Evolutionary conservation across 1,140 invertebrate genomes (phyloP).

Genomic region (Hormaphis cornu): DNA sequence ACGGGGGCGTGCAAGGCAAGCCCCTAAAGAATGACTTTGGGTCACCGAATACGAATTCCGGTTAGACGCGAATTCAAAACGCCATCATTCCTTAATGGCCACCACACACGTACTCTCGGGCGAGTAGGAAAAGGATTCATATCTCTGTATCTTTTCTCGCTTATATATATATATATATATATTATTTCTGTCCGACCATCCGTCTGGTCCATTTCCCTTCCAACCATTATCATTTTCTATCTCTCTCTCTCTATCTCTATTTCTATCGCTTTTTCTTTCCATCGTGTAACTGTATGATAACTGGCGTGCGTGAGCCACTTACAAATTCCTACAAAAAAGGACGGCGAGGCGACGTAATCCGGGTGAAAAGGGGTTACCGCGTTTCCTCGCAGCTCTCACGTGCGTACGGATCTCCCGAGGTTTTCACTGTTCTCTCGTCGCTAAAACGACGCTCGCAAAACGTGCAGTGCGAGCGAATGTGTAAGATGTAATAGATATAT

Average conservation of each 20-base stretch:
- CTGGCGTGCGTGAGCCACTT: conserved; percentile 30
- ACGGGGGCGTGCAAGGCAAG: background rate
- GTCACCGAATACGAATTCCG: conserved; percentile 12
- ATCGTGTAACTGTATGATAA: background rate
- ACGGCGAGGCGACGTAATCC: background rate
- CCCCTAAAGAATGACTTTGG: conserved; percentile 1
- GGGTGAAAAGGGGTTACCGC: background rate
- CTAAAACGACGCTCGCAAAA: background rate
- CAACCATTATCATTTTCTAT: too few relatives aligned
- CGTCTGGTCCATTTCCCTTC: too few relatives aligned
- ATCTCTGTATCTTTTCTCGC: too few relatives aligned
- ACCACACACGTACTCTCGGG: background rate
- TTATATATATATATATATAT: too few relatives aligned
- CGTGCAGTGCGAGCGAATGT: too few relatives aligned
- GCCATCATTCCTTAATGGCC: conserved; percentile 24
- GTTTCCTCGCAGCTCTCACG: too few relatives aligned
- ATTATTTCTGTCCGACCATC: too few relatives aligned
- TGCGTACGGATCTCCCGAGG: background rate
- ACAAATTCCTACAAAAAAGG: conserved; percentile 22
- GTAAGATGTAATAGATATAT: too few relatives aligned
- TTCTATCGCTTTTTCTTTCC: background rate
- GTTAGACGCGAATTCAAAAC: conserved; percentile 24
- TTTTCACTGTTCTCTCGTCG: background rate
- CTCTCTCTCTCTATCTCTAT: background rate
- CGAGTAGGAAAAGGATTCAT: background rate